A percentile compares a stretch with the other conserved stretches of the same genome.
These are phyloP conservation scores for Leiothrix lutea DNA, from an alignment of 2,113 vertebrate species.

Conservation along the genomic window DNA sequence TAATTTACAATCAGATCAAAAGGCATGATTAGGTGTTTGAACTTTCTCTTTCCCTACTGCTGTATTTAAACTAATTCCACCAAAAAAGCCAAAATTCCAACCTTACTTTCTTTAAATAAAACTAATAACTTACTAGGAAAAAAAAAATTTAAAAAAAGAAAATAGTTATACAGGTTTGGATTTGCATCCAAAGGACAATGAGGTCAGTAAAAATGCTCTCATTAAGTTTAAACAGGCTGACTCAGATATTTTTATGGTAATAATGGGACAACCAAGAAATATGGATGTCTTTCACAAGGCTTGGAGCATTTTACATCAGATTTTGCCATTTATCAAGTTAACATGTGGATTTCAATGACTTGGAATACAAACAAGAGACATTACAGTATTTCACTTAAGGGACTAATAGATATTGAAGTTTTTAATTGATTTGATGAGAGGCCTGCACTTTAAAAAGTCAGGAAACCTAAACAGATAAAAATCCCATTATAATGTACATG, in stretches of 20 bases:
- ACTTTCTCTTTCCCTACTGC: not conserved
- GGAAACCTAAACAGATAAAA: not conserved
- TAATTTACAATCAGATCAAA: conserved; percentile 46
- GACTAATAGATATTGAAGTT: not conserved
- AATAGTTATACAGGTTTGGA: not conserved
- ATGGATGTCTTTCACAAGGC: not conserved
- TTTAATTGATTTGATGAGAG: not conserved
- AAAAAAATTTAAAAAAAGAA: not conserved
- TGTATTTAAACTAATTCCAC: not conserved
- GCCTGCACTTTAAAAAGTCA: not conserved
- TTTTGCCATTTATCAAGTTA: not conserved
- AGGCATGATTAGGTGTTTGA: conserved; percentile 7
- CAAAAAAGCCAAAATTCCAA: not conserved
- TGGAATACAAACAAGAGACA: not conserved
- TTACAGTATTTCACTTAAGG: not conserved
- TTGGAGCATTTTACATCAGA: not conserved
- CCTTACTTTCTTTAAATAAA: not conserved
- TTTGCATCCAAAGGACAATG: not conserved
- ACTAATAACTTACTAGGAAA: not conserved
- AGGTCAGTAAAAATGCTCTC: not conserved
- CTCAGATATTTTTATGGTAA: not conserved
- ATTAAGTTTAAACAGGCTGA: not conserved
- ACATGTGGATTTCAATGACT: not conserved
- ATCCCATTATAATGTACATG: not conserved
- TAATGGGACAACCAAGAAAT: not conserved